Evolutionary conservation across 2,797 vertebrate genomes (phyloP), one percentile per base, ranked within the genome.

Genomic region (Sebastes miniatus): DNA sequence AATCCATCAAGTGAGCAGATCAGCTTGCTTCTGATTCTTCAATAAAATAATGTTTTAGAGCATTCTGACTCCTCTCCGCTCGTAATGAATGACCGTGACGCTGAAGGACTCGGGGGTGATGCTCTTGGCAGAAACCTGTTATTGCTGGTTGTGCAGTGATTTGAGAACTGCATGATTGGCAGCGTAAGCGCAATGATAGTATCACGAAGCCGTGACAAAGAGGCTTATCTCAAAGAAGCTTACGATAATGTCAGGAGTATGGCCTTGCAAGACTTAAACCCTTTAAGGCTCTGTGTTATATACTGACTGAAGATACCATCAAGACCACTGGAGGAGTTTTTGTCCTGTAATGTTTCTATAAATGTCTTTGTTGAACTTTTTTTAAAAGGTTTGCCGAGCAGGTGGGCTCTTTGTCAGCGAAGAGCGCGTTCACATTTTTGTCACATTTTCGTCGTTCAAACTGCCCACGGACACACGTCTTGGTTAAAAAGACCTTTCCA

Each of bases 181-280:
- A 78, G 87, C 25, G 69, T 86, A 69, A 83, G 87, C 79, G 84
- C 83, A 83, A 74, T 78, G 90, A 91, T 90, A 4, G 77, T 86
- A 89, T 92, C 89, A 85, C 36, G 2, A 83, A 84, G 67, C 83
- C 20, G 29, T 67, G 80, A 89, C 90, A 88, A 88, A 93, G 88
- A 91, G 76, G 85, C 88, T 92, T 90, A 90, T 88, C 85, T 79
- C 11, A 73, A 90, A 92, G 89, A 58, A 27, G 85, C 90, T 92
- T 87, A 85, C 73, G 79, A 9, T 83, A 66, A 89, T 77, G 87
- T 90, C 64, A 80, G 86, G 77, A 87, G 73, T 73, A 54, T 34
- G 79, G 81, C 85, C 83, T 32, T 20, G 69, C 69, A 77, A n/a
- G 64, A 68, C 75, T 68, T 77, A 86, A 77, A 71, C 50, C 39